Base-by-base conservation (phyloP, 2,113 vertebrate species). In the Empidonax traillii region DNA sequence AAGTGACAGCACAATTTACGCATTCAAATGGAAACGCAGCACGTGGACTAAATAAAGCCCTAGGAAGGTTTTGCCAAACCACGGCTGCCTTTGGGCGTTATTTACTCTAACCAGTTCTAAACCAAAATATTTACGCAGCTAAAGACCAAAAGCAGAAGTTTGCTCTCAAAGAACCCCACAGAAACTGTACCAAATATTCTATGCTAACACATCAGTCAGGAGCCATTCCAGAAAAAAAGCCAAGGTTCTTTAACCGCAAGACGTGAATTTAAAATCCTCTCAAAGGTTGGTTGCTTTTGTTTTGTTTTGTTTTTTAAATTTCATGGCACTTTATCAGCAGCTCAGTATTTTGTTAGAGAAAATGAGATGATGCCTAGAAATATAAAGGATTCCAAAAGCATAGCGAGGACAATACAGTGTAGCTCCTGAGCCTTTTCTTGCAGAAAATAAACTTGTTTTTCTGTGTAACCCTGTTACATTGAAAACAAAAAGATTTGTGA, bases 21-120 rank as follows among this genome's bases (percentile, higher is more conserved):
- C 55, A 37, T 22, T 23, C 43, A 67, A 51, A 65, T 28, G 33
- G 35, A 95, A 95, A 79, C 41, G 17, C 16, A 28, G 73, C 63
- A 25, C 28, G 0, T 0, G 13, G 3, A 33, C 35, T 72, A 52
- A 77, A 67, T 12, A 51, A 47, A 72, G 25, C 17, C 16, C 5
- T 3, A 21, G 37, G 31, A n/a, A 49, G 8, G 16, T 8, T 24
- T 41, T 23, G 41, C 11, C 53, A 55, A 78, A 53, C 23, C 30
- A 2, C 0, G 0, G 6, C 7, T 28, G 8, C 2, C 8, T 72
- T 33, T 52, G 16, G 22, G 24, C 14, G 6, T 35, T 81, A 37
- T 63, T 74, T 71, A 66, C 35, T 65, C 17, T 14, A 62, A 39
- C 3, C 0, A 3, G 5, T 7, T 69, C 77, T 33, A 51, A 89